phyloP scores from a whole-genome alignment of 2,113 vertebrate species.

The Dinomys branickii region DNA sequence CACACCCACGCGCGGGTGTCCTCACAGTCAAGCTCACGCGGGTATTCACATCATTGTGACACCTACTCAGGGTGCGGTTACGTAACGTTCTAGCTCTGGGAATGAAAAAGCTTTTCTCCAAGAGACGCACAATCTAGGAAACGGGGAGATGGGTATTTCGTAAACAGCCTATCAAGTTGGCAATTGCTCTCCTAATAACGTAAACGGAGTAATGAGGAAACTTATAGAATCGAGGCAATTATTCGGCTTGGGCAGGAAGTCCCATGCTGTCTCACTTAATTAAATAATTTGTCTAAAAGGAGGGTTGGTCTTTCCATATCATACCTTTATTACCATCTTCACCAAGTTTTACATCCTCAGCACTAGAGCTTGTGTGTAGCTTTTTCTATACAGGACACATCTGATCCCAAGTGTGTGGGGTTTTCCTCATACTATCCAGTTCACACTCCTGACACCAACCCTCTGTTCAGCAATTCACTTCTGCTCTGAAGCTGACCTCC shows the following conservation, averaged over 20 bases:
- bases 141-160: neutral
- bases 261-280: conserved; percentile 46
- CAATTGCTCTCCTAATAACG: neutral
- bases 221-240: conserved; percentile 35
- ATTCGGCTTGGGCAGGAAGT: conserved; percentile 36
- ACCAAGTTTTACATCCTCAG: neutral
- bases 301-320: neutral
- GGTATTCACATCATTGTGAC: neutral
- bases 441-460: neutral
- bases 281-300: conserved; percentile 52
- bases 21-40: neutral
- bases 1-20: accelerated
- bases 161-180: conserved; percentile 7
- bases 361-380: neutral
- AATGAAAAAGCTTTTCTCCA: neutral
- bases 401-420: neutral
- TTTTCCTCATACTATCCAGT: neutral
- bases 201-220: conserved; percentile 58
- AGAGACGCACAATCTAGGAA: conserved; percentile 6
- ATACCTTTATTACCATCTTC: neutral
- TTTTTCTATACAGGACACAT: too few relatives aligned
- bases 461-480: neutral
- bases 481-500: neutral
- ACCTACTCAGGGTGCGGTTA: neutral
- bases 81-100: neutral